Conservation (phyloP, 2,888 invertebrate species). For the Chalcosyrphus nemorum region DNA sequence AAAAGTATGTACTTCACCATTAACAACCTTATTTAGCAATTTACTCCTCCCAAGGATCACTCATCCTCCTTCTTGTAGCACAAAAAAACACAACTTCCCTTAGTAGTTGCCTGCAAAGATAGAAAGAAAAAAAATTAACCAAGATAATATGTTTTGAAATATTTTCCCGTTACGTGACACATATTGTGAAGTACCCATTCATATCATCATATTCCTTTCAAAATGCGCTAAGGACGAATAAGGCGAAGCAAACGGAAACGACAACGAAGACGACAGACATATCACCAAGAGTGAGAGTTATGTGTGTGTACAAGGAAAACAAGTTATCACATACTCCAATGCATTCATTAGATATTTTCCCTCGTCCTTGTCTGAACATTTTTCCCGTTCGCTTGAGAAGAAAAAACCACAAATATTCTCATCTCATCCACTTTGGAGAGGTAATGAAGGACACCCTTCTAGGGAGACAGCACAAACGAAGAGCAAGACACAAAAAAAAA, state of each 20-base stretch:
- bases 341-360: conserved; percentile 64
- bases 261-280: conserved; percentile 4
- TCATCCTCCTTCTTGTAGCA: not conserved
- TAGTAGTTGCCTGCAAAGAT: not conserved
- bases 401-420: conserved; percentile 40
- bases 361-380: conserved; percentile 4
- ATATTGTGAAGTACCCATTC: conserved; percentile 28
- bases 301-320: conserved; percentile 38
- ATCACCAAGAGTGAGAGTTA: conserved; percentile 21
- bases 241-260: not conserved
- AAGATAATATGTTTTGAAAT: conserved; percentile 50
- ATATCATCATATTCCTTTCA: conserved; percentile 18
- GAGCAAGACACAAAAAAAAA: not conserved
- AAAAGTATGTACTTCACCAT: not conserved
- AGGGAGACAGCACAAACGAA: not conserved
- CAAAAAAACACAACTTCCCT: too few species aligned
- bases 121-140: conserved; percentile 27
- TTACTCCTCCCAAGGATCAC: conserved; percentile 6
- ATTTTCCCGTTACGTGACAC: conserved; percentile 48
- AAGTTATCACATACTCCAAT: conserved; percentile 59
- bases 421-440: conserved; percentile 26
- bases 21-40: conserved; percentile 36
- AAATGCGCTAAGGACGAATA: not conserved
- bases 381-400: conserved; percentile 6
- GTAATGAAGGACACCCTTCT: conserved; percentile 66